These are phyloP conservation scores for Tragelaphus buxtoni DNA, from an alignment of 2,113 vertebrate species.

Conservation along the genomic window DNA sequence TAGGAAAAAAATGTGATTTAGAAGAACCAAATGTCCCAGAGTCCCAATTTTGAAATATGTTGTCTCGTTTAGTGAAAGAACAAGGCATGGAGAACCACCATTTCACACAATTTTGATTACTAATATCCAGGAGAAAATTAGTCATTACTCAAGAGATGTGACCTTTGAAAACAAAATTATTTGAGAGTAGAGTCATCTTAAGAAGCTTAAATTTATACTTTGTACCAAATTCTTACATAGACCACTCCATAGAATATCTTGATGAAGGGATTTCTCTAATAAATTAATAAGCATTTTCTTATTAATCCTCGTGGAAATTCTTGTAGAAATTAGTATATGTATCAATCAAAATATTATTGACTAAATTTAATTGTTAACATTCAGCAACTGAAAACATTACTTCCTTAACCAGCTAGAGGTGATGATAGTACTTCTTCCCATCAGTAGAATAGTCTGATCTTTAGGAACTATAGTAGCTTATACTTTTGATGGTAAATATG, in stretches of 20 bases:
- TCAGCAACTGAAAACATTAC: not conserved
- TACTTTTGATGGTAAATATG: not conserved
- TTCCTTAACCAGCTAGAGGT: not conserved
- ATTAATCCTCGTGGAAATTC: not conserved
- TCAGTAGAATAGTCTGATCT: not conserved
- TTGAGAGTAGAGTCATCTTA: constrained; percentile 62
- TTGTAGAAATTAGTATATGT: not conserved
- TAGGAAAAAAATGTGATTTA: not conserved
- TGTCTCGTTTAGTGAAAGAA: constrained; percentile 32
- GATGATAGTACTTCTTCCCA: not conserved
- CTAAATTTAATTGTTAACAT: not conserved
- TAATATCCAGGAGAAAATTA: constrained; percentile 63
- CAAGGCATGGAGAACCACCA: constrained; percentile 19
- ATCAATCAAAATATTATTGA: not conserved
- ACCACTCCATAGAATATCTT: not conserved
- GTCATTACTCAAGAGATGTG: constrained; percentile 67
- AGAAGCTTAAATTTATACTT: constrained; percentile 34
- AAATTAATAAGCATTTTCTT: not conserved
- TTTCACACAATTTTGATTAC: constrained; percentile 57
- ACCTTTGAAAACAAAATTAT: constrained; percentile 69
- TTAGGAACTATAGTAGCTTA: not conserved
- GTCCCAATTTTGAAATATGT: constrained; percentile 64
- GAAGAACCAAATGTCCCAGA: constrained; percentile 21
- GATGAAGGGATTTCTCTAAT: not conserved
- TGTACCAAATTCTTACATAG: not conserved